Evolutionary conservation across 2,797 vertebrate genomes (phyloP).

Genomic region (Tympanoctomys barrerae): DNA sequence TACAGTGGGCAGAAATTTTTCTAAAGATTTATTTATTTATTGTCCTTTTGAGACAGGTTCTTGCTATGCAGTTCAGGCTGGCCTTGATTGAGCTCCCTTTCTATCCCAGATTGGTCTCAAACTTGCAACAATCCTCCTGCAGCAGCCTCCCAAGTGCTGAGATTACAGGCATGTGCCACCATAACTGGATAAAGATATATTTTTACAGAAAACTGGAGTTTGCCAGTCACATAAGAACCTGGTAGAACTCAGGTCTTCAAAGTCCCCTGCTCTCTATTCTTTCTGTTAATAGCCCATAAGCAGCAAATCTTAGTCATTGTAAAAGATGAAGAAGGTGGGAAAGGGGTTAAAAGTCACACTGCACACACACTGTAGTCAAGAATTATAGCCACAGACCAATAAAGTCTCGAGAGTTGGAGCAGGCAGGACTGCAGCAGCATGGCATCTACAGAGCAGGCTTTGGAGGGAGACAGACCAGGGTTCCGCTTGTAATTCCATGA

Average conservation of each 20-base stretch:
- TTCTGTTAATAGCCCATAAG: background rate
- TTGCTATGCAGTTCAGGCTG: too few species aligned
- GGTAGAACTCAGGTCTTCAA: background rate
- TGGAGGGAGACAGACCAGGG: background rate
- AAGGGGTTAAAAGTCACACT: background rate
- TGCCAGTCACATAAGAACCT: background rate
- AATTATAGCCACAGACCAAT: background rate
- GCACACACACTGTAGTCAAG: background rate
- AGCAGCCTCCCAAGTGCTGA: too few species aligned
- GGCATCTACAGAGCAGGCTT: background rate
- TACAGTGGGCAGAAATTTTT: background rate
- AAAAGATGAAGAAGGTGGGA: background rate
- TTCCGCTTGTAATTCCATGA: constrained; percentile 7
- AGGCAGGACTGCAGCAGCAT: background rate
- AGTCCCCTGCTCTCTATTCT: background rate
- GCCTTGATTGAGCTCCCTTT: too few species aligned
- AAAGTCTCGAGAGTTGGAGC: background rate
- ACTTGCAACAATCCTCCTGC: too few species aligned
- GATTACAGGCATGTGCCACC: too few species aligned
- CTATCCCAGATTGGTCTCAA: too few species aligned
- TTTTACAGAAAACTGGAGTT: background rate
- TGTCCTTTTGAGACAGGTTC: too few species aligned
- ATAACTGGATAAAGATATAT: background rate
- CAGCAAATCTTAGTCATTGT: background rate
- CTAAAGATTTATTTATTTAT: background rate